These are phyloP conservation scores for Troides oblongomaculatus DNA, from an alignment of 2,888 invertebrate species.

Conservation along the genomic window DNA sequence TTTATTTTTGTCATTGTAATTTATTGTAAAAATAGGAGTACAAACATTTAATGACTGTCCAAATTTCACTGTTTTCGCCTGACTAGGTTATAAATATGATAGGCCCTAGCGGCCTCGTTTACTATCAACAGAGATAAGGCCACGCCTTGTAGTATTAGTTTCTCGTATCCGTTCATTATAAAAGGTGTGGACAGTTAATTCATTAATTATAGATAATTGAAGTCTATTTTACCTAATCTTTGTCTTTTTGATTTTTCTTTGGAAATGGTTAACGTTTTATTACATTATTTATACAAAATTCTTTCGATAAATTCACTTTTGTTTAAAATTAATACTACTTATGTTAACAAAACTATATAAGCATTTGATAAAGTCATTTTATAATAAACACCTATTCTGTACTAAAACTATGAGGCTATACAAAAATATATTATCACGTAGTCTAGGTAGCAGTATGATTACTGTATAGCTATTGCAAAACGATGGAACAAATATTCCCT, in stretches of 20 bases:
- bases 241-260: no score
- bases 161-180: conserved; percentile 28
- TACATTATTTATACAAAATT: no score
- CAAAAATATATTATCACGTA: neutral
- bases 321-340: no score
- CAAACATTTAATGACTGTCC: conserved; percentile 16
- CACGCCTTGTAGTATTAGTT: conserved; percentile 48
- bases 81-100: conserved; percentile 30
- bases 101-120: conserved; percentile 54
- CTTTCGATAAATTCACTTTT: no score
- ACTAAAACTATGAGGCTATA: no score
- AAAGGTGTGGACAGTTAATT: conserved; percentile 19
- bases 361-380: no score
- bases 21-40: no score
- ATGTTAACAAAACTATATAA: no score
- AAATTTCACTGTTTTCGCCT: conserved; percentile 27
- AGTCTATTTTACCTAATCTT: no score
- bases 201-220: conserved; percentile 6
- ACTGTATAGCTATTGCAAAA: conserved; percentile 42
- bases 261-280: no score
- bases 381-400: no score
- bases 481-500: conserved; percentile 42
- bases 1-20: no score
- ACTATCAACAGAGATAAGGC: conserved; percentile 59
- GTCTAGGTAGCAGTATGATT: neutral